Conservation (phyloP, 2,113 vertebrate species). For the Butorides virescens region DNA sequence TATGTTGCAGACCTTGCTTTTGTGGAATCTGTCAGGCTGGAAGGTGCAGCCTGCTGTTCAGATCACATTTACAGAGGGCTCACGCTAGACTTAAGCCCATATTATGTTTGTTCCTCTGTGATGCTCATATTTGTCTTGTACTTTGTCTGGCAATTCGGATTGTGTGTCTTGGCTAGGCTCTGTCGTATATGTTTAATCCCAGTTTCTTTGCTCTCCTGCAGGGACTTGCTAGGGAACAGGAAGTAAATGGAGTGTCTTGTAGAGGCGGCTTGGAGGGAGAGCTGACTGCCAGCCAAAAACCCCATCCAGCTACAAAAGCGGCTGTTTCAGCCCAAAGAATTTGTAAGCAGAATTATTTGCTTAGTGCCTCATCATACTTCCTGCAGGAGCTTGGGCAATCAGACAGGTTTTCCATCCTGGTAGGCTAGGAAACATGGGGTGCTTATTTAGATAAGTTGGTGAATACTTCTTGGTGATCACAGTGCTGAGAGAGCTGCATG, state of each 20-base stretch:
- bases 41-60: not conserved
- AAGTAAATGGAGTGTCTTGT: constrained; percentile 29
- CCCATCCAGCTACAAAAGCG: constrained; percentile 36
- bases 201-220: constrained; percentile 19
- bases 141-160: constrained; percentile 39
- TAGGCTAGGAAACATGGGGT: not conserved
- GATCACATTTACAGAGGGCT: constrained; percentile 8
- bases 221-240: constrained; percentile 36
- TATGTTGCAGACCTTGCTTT: not conserved
- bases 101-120: constrained; percentile 14
- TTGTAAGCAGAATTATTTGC: constrained; percentile 56
- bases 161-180: constrained; percentile 44
- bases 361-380: constrained; percentile 54
- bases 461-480: not conserved
- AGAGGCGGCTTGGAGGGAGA: not conserved
- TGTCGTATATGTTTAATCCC: constrained; percentile 20
- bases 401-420: not conserved
- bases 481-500: not conserved
- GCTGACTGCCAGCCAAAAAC: constrained; percentile 17
- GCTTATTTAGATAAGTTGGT: not conserved
- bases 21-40: not conserved
- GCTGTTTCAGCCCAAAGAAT: constrained; percentile 35
- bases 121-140: constrained; percentile 31
- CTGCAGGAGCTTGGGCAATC: constrained; percentile 28
- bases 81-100: not conserved